Evolutionary conservation across 2,113 vertebrate species (phyloP).

Genomic region (Mus spicilegus): DNA sequence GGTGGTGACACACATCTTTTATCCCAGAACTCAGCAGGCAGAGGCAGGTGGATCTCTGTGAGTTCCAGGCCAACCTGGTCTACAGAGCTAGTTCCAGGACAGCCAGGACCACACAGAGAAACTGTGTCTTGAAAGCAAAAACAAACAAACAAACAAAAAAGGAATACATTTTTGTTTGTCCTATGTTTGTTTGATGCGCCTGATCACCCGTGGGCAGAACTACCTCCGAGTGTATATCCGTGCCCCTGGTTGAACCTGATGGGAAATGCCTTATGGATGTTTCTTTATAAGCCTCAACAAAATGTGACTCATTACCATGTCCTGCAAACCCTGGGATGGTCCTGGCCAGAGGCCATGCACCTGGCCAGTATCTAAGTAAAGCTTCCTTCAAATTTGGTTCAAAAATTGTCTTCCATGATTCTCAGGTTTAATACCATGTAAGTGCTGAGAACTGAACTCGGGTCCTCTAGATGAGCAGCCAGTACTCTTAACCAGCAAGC

Average conservation of each 20-base stretch:
- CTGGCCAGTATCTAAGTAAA: background rate
- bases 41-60: background rate
- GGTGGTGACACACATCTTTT: background rate
- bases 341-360: background rate
- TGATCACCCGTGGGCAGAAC: background rate
- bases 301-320: background rate
- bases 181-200: background rate
- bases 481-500: background rate
- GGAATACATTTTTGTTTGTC: background rate
- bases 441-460: background rate
- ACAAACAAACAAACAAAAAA: no score
- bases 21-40: background rate
- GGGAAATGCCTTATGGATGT: background rate
- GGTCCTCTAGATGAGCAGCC: background rate
- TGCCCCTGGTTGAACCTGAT: background rate
- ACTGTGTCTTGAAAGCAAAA: background rate
- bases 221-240: no score
- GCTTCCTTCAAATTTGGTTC: background rate
- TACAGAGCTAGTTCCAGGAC: background rate
- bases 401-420: background rate
- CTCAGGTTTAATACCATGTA: background rate
- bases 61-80: background rate
- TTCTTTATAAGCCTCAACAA: background rate
- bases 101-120: background rate
- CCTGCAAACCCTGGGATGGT: background rate